Evolutionary conservation across 2,888 invertebrate species (phyloP).

Genomic region (Microctonus brassicae): DNA sequence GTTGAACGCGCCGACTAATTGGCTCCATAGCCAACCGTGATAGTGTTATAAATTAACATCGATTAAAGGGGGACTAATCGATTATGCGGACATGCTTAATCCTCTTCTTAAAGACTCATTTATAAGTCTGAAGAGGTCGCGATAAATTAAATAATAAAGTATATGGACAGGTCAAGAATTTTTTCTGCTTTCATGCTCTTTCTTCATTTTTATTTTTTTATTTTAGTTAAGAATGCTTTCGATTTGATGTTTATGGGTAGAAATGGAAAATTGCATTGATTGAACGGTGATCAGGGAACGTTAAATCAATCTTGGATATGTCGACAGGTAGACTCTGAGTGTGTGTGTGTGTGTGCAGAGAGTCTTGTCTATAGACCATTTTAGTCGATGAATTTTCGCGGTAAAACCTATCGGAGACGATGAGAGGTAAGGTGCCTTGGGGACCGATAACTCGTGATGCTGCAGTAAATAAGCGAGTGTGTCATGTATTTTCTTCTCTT

Average conservation of each 20-base stretch:
- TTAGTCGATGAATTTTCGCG: constrained; percentile 42
- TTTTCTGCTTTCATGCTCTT: constrained; percentile 46
- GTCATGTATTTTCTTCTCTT: constrained; percentile 8
- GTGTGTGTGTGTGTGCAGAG: neutral
- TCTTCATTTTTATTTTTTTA: constrained; percentile 12
- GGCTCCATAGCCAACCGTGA: constrained; percentile 26
- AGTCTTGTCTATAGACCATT: constrained; percentile 12
- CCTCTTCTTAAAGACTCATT: constrained; percentile 26
- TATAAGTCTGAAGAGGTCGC: constrained; percentile 14
- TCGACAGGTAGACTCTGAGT: neutral
- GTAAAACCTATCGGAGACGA: constrained; percentile 42
- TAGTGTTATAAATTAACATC: constrained; percentile 33
- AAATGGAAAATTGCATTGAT: constrained; percentile 28
- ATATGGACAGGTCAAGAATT: constrained; percentile 43
- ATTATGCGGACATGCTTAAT: constrained; percentile 31
- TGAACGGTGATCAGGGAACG: constrained; percentile 12
- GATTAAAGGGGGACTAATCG: constrained; percentile 30
- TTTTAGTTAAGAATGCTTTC: neutral
- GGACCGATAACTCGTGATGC: constrained; percentile 43
- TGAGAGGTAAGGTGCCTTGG: constrained; percentile 41
- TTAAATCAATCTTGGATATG: constrained; percentile 16
- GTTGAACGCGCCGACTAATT: constrained; percentile 34
- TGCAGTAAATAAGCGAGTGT: neutral
- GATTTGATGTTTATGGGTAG: neutral
- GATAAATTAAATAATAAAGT: constrained; percentile 21